phyloP scores from a whole-genome alignment of 2,888 invertebrate genomes.

The Trichacis sp. region DNA sequence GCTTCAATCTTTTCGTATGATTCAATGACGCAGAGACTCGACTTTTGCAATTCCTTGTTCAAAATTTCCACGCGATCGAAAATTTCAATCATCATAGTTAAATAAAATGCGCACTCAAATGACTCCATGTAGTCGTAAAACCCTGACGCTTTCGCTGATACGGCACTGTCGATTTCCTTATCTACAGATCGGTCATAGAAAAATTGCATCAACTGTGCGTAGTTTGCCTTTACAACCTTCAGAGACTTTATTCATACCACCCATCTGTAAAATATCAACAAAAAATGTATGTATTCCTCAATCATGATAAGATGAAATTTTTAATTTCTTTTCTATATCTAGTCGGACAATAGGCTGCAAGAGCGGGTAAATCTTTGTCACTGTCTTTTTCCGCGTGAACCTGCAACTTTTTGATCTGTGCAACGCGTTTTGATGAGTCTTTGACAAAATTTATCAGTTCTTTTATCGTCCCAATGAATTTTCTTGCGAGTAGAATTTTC shows the following conservation, averaged over 20 bases:
- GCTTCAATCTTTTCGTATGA: conserved; percentile 26
- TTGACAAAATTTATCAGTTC: conserved; percentile 9
- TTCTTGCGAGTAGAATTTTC: conserved; percentile 14
- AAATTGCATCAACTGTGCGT: not conserved
- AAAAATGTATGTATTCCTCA: too few species aligned
- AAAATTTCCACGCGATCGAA: conserved; percentile 21
- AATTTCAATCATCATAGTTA: conserved; percentile 9
- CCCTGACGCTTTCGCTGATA: conserved; percentile 8
- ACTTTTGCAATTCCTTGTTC: conserved; percentile 22
- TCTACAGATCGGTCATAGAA: conserved; percentile 2
- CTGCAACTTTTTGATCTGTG: conserved; percentile 2
- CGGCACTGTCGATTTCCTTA: conserved; percentile 10
- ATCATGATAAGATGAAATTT: too few species aligned
- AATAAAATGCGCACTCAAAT: conserved; percentile 8
- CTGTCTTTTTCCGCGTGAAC: not conserved
- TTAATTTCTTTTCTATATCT: too few species aligned
- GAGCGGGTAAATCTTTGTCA: conserved; percentile 8
- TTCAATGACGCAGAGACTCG: conserved; percentile 14
- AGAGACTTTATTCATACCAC: too few species aligned
- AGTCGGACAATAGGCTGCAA: conserved; percentile 20
- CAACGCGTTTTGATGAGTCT: conserved; percentile 6
- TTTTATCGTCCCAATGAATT: conserved; percentile 25
- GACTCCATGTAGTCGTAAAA: conserved; percentile 17
- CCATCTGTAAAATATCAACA: too few species aligned
- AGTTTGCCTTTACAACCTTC: too few species aligned